Evolutionary conservation across 2,797 vertebrate genomes (phyloP).

Genomic region (Girardinus metallicus): DNA sequence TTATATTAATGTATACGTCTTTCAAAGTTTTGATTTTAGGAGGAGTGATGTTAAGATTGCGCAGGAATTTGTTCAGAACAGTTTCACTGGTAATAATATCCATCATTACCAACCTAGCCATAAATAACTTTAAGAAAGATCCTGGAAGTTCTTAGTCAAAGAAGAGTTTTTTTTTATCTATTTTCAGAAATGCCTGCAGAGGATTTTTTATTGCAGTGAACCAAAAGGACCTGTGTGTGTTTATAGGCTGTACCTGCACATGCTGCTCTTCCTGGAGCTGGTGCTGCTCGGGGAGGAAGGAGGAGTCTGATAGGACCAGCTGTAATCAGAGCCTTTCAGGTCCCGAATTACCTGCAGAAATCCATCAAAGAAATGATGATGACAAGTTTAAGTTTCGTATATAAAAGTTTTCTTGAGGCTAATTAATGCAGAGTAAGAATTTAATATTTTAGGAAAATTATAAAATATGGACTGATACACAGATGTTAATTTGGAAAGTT

Average conservation of each 20-base stretch:
- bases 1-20: conserved; percentile 1
- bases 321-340: conserved; percentile 96
- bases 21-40: conserved; percentile 7
- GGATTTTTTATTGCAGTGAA: neutral
- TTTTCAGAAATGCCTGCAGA: neutral
- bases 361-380: neutral
- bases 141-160: conserved; percentile 1
- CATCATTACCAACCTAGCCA: conserved; percentile 5
- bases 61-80: neutral
- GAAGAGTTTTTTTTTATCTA: neutral
- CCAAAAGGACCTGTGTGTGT: neutral
- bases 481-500: neutral
- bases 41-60: neutral
- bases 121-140: neutral
- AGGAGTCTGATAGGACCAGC: conserved; percentile 98
- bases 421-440: neutral
- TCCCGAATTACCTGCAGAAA: conserved; percentile 91
- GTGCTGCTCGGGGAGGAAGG: conserved; percentile 95
- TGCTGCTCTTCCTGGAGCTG: conserved; percentile 95
- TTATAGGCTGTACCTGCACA: conserved; percentile 87
- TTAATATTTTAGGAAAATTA: neutral
- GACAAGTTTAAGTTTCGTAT: neutral
- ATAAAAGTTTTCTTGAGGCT: neutral
- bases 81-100: neutral
- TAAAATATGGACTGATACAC: neutral